These are phyloP conservation scores for Charaxes varanes DNA, from an alignment of 1,140 invertebrate species.

Conservation along the genomic window DNA sequence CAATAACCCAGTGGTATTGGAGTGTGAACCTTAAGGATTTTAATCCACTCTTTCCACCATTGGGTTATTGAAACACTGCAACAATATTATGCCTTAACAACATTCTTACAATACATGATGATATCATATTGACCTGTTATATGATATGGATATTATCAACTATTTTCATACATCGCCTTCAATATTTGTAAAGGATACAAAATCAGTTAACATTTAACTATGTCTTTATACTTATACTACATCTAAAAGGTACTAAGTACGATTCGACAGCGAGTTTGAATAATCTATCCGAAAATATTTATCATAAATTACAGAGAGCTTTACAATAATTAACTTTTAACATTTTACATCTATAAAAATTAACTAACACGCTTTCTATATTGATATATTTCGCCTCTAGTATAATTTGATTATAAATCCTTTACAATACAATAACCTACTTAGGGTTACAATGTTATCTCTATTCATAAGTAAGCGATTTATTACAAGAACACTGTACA, in stretches of 20 bases:
- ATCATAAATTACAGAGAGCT: constrained; percentile 31
- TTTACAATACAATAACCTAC: constrained; percentile 27
- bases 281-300: constrained; percentile 67
- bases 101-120: constrained; percentile 1
- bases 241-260: constrained; percentile 16
- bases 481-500: constrained; percentile 56
- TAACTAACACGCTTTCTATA: constrained; percentile 14
- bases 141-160: not conserved
- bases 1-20: no score
- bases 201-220: constrained; percentile 24
- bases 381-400: constrained; percentile 19
- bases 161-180: constrained; percentile 7
- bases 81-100: no score
- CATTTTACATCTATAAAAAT: constrained; percentile 15
- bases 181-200: constrained; percentile 31
- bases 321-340: constrained; percentile 20
- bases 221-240: constrained; percentile 14
- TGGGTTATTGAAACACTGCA: no score
- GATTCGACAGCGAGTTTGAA: constrained; percentile 28
- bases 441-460: constrained; percentile 40
- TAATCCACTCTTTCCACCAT: no score
- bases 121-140: constrained; percentile 1
- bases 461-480: constrained; percentile 42
- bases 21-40: no score
- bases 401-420: constrained; percentile 1